Evolutionary conservation across 2,888 invertebrate genomes (phyloP).

Genomic region (Apomyelois bistriatella): DNA sequence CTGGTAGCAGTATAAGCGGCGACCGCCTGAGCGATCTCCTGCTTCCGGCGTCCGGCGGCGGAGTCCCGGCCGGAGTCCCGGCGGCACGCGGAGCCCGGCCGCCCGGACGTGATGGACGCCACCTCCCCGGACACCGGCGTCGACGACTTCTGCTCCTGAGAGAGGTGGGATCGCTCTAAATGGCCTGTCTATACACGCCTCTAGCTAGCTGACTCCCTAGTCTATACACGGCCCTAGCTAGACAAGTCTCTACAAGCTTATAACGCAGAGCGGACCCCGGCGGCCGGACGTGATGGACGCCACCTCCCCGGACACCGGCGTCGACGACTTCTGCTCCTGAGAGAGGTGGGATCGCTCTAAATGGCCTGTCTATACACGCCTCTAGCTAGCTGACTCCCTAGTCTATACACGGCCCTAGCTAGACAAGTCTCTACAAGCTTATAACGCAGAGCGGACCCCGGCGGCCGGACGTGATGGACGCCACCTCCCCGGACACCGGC

Average conservation of each 20-base stretch:
- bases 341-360: no score
- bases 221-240: no score
- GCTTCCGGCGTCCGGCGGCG: slow-evolving; percentile 81
- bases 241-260: no score
- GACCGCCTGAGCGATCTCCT: slow-evolving; percentile 96
- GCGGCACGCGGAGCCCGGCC: slow-evolving; percentile 35
- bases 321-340: slow-evolving; percentile 63
- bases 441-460: no score
- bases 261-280: slow-evolving; percentile 26
- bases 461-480: no score
- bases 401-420: no score
- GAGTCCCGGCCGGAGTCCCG: slow-evolving; percentile 66
- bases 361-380: no score
- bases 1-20: slow-evolving; percentile 94
- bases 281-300: slow-evolving; percentile 55
- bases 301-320: slow-evolving; percentile 67
- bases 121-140: slow-evolving; percentile 70
- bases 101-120: slow-evolving; percentile 55
- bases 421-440: no score
- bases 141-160: slow-evolving; percentile 61
- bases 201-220: no score
- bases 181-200: no score
- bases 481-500: no score
- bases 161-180: neutral
- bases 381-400: no score